phyloP scores from a whole-genome alignment of 1,140 invertebrate species.

The Procambarus virginalis region DNA sequence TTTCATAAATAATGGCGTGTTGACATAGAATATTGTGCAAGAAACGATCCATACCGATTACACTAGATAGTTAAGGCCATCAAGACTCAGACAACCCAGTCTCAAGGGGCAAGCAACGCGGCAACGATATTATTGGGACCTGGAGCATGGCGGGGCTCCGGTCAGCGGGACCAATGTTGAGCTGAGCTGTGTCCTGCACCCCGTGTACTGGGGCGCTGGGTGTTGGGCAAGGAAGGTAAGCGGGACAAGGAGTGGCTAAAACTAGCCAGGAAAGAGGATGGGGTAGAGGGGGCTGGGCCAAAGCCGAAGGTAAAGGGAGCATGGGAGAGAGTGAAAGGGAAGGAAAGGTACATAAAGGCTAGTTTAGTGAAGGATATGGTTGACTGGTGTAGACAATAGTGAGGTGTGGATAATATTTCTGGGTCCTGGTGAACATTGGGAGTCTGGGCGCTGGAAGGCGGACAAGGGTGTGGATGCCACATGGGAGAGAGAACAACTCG shows the following conservation, averaged over 20 bases:
- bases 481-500: too few species aligned
- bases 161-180: neutral
- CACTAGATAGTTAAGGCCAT: conserved; percentile 69
- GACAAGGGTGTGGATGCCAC: too few species aligned
- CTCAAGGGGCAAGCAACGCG: neutral
- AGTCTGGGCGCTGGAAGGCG: too few species aligned
- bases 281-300: neutral
- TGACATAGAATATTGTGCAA: conserved; percentile 68
- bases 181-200: conserved; percentile 5
- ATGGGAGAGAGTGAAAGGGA: neutral
- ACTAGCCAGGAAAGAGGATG: neutral
- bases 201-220: neutral
- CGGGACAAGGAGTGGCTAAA: neutral
- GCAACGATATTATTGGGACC: neutral
- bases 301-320: neutral
- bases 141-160: neutral
- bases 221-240: neutral
- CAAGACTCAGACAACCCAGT: conserved; percentile 1
- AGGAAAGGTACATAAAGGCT: neutral
- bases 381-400: too few species aligned
- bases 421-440: too few species aligned
- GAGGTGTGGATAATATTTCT: too few species aligned
- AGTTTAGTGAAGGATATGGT: neutral
- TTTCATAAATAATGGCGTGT: conserved; percentile 64
- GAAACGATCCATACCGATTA: conserved; percentile 65